These are phyloP conservation scores for Mycteria americana DNA, from an alignment of 2,797 vertebrate genomes.

Conservation along the genomic window DNA sequence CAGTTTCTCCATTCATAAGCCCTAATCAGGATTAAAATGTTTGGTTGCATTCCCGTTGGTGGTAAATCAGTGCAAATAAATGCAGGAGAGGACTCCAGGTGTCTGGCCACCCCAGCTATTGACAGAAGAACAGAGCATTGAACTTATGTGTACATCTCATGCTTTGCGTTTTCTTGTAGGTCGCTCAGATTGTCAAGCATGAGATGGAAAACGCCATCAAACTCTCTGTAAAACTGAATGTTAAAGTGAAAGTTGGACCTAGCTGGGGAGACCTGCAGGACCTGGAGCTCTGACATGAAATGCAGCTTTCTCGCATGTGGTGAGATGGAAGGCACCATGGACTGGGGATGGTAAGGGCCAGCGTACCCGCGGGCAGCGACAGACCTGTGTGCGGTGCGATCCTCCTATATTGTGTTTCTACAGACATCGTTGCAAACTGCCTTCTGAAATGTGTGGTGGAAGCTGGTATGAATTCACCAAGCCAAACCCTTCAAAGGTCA, in stretches of 20 bases:
- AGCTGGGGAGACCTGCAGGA: conserved; percentile 94
- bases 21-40: not conserved
- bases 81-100: not conserved
- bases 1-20: not conserved
- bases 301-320: accelerated
- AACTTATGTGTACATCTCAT: not conserved
- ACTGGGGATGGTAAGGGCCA: not conserved
- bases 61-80: not conserved
- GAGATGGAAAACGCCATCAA: conserved; percentile 93
- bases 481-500: not conserved
- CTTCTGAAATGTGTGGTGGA: not conserved
- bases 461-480: not conserved
- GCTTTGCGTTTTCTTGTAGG: conserved; percentile 68
- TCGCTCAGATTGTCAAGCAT: conserved; percentile 92
- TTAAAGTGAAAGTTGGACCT: conserved; percentile 89
- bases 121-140: not conserved
- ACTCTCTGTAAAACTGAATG: conserved; percentile 88
- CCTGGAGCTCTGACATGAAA: conserved; percentile 77
- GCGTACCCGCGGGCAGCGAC: not conserved
- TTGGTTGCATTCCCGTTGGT: not conserved
- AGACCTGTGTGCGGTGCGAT: accelerated
- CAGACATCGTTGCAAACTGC: accelerated
- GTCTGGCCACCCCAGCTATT: not conserved
- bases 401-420: accelerated
- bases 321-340: accelerated